Evolutionary conservation across 2,113 vertebrate species (phyloP).

Genomic region (Pseudopodoces humilis): DNA sequence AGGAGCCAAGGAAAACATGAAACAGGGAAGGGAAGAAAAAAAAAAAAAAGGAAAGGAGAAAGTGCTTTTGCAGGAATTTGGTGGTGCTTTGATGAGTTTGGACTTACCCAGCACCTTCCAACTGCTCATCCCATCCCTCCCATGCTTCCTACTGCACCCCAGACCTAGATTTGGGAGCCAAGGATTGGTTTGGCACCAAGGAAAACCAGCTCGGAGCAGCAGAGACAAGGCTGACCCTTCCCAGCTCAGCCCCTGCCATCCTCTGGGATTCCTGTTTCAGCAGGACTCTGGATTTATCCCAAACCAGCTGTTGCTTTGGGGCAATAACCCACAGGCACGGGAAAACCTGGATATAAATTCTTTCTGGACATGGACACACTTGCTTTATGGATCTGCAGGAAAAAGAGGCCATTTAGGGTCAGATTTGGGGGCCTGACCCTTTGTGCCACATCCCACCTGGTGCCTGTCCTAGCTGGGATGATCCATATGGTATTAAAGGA

Average conservation of each 20-base stretch:
- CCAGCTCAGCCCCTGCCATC: neutral
- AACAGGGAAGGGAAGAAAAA: neutral
- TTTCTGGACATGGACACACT: rapidly evolving
- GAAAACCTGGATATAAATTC: neutral
- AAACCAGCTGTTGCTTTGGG: neutral
- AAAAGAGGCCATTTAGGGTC: neutral
- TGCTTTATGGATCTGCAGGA: neutral
- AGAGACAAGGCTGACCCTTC: neutral
- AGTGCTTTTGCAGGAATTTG: neutral
- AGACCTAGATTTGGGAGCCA: neutral
- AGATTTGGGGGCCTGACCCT: neutral
- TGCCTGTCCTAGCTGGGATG: neutral
- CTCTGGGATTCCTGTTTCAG: neutral
- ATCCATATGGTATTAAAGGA: neutral
- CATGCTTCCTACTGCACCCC: rapidly evolving
- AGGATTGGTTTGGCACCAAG: rapidly evolving
- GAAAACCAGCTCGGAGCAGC: neutral
- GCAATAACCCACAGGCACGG: neutral
- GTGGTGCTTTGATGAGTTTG: neutral
- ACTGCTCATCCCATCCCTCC: neutral
- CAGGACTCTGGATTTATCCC: neutral
- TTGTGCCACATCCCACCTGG: neutral
- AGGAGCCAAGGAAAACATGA: neutral
- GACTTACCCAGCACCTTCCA: neutral
- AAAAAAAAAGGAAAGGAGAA: neutral